Conservation (phyloP, 2,113 vertebrate genomes). For the Glaucidium brasilianum region DNA sequence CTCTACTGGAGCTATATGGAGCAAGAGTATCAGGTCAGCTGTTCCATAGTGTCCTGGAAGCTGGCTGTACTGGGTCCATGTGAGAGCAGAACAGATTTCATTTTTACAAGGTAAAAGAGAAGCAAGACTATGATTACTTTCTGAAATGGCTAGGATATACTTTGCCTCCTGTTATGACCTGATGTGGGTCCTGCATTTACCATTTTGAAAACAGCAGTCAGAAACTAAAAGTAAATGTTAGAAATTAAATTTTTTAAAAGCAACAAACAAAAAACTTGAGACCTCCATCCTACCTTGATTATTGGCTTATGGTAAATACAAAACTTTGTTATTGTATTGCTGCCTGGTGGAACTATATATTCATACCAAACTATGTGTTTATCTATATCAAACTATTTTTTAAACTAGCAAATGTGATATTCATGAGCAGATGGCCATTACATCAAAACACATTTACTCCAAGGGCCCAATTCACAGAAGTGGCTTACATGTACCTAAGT, state of each 20-base stretch:
- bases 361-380: constrained; percentile 59
- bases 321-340: constrained; percentile 42
- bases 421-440: constrained; percentile 74
- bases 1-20: neutral
- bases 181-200: neutral
- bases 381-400: constrained; percentile 58
- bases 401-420: constrained; percentile 60
- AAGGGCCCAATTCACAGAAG: constrained; percentile 64
- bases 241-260: constrained; percentile 19
- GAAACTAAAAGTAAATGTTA: neutral
- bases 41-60: neutral
- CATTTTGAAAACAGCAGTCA: neutral
- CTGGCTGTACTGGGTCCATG: neutral
- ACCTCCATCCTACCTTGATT: neutral
- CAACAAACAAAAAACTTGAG: neutral
- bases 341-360: constrained; percentile 59
- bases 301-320: constrained; percentile 3
- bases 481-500: constrained; percentile 60
- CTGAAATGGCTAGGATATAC: neutral
- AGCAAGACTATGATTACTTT: neutral
- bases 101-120: neutral
- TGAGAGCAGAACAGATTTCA: neutral
- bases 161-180: neutral
- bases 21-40: neutral
- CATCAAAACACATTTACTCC: constrained; percentile 71